Conservation (phyloP, 2,888 invertebrate genomes). For the Megamerina dolium region DNA sequence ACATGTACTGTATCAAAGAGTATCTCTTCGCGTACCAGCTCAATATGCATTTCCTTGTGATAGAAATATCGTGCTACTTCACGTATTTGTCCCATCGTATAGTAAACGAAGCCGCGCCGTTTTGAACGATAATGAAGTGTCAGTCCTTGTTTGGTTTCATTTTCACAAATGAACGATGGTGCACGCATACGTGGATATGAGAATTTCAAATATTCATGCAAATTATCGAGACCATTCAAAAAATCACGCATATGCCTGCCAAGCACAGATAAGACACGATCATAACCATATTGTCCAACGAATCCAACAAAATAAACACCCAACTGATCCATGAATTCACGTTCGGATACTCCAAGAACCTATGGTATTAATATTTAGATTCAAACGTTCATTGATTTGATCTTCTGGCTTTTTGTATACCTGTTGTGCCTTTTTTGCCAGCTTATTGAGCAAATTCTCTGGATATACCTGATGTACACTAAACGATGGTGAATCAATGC, state of each 20-base stretch:
- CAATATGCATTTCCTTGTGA: conserved; percentile 90
- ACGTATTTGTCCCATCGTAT: conserved; percentile 93
- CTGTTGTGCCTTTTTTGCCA: conserved; percentile 82
- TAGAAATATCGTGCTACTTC: conserved; percentile 91
- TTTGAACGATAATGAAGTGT: conserved; percentile 92
- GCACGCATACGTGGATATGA: conserved; percentile 86
- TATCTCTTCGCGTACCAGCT: conserved; percentile 78
- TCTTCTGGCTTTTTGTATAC: too few relatives aligned
- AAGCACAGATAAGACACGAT: conserved; percentile 79
- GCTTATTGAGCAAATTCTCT: conserved; percentile 76
- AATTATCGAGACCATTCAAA: conserved; percentile 89
- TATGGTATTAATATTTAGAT: conserved; percentile 43
- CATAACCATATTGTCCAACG: conserved; percentile 92
- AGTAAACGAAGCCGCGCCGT: conserved; percentile 88
- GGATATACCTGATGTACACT: conserved; percentile 90
- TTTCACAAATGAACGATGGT: conserved; percentile 95
- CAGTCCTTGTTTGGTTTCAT: conserved; percentile 86
- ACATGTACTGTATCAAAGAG: conserved; percentile 89
- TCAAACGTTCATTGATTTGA: too few relatives aligned
- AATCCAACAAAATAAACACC: conserved; percentile 91
- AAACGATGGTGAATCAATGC: conserved; percentile 82
- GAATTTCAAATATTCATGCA: conserved; percentile 95
- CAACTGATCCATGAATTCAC: conserved; percentile 89
- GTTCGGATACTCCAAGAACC: conserved; percentile 81
- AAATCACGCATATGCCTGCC: conserved; percentile 94